Percentiles rank a stretch among this genome's conserved stretches.
Conservation (phyloP, 2,113 vertebrate genomes). For the Acinonyx jubatus region DNA sequence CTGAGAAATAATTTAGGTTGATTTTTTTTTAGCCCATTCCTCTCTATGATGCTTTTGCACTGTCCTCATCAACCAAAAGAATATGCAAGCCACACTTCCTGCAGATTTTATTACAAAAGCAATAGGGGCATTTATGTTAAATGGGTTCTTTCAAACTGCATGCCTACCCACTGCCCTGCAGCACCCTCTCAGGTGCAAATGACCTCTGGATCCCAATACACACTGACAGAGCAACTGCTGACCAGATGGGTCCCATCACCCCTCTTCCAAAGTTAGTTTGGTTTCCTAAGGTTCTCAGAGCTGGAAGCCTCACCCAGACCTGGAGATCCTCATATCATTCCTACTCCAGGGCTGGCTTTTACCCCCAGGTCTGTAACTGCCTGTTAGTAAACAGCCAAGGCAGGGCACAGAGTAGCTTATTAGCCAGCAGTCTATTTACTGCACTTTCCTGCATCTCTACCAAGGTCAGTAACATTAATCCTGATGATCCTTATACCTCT, state of each 20-base stretch:
- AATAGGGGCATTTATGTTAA: not conserved
- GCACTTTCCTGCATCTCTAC: not conserved
- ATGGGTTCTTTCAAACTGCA: not conserved
- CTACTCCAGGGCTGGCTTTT: not conserved
- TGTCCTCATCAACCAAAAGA: not conserved
- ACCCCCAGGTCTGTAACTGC: not conserved
- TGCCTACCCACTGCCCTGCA: not conserved
- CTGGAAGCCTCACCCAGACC: not conserved
- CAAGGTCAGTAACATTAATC: too few species aligned
- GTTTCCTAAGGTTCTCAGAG: not conserved
- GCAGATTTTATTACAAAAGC: not conserved
- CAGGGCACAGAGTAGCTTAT: not conserved
- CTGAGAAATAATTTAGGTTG: not conserved
- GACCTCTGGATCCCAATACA: not conserved
- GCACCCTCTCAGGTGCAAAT: not conserved
- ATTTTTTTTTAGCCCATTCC: not conserved
- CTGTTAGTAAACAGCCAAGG: not conserved
- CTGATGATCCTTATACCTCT: not conserved
- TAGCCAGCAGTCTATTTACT: rapidly evolving
- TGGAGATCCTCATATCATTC: not conserved
- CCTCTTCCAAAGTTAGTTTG: not conserved
- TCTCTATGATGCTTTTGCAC: not conserved
- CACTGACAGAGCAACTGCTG: not conserved
- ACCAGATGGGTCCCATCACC: rapidly evolving
- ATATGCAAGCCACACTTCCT: not conserved